A percentile compares a stretch with the other conserved stretches of the same genome.
These are phyloP conservation scores for Papilio polytes DNA, from an alignment of 1,140 invertebrate species.

Conservation along the genomic window DNA sequence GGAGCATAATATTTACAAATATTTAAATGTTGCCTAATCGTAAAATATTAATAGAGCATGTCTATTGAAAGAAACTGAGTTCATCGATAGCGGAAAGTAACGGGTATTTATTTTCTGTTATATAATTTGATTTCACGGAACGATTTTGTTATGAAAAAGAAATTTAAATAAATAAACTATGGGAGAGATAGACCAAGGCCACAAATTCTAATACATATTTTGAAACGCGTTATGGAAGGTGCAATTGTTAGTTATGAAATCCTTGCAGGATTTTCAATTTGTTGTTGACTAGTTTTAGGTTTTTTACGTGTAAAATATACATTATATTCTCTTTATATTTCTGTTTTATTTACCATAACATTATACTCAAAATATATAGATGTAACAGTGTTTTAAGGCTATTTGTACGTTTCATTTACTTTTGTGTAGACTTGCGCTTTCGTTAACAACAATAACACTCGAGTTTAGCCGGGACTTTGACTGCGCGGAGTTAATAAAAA, in stretches of 20 bases:
- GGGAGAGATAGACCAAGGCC: neutral
- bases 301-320: constrained; percentile 54
- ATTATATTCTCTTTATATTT: constrained; percentile 39
- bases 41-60: constrained; percentile 73
- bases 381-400: neutral
- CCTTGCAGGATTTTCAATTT: constrained; percentile 43
- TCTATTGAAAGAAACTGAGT: constrained; percentile 68
- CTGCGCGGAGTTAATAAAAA: too few species aligned
- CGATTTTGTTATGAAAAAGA: constrained; percentile 46
- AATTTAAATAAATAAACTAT: constrained; percentile 13
- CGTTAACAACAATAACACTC: too few species aligned
- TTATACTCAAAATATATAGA: neutral
- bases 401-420: too few species aligned
- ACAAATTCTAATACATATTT: constrained; percentile 5
- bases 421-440: too few species aligned
- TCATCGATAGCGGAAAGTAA: constrained; percentile 62
- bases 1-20: constrained; percentile 64
- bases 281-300: constrained; percentile 81
- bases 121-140: constrained; percentile 73
- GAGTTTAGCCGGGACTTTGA: too few species aligned
- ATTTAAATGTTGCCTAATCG: constrained; percentile 60
- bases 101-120: constrained; percentile 68
- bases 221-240: neutral
- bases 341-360: neutral
- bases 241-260: constrained; percentile 31